These are phyloP conservation scores for Tokudaia muenninki DNA, from an alignment of 2,797 vertebrate genomes.

Conservation along the genomic window DNA sequence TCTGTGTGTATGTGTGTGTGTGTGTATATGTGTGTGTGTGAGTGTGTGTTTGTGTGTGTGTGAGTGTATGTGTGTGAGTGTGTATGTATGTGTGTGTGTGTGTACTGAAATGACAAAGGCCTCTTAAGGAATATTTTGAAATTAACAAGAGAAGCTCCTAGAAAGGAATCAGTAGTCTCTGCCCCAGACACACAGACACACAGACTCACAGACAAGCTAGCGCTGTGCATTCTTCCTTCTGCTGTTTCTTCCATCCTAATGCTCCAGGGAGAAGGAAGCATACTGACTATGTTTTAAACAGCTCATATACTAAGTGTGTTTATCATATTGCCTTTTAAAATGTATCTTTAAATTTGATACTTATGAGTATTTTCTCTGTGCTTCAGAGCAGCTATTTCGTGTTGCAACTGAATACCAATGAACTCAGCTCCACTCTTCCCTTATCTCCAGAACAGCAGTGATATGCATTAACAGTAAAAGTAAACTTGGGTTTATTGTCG, in stretches of 20 bases:
- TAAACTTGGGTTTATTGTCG: background rate
- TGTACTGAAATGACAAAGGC: background rate
- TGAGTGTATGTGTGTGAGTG: too few species aligned
- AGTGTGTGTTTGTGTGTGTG: too few species aligned
- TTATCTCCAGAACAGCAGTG: background rate
- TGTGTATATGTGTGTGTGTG: too few species aligned
- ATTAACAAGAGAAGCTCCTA: background rate
- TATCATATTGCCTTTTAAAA: constrained; percentile 12
- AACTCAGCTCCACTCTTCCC: background rate
- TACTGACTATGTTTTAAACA: background rate
- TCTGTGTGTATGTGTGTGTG: too few species aligned
- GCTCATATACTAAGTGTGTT: background rate
- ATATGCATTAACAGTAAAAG: background rate
- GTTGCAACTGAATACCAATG: background rate
- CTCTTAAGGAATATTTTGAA: background rate
- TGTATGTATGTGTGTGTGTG: too few species aligned
- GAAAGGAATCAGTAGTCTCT: background rate
- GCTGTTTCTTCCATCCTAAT: background rate
- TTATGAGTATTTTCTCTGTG: background rate
- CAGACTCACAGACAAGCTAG: background rate
- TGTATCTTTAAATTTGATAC: constrained; percentile 10
- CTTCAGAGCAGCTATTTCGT: background rate
- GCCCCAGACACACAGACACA: background rate
- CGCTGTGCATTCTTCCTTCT: background rate
- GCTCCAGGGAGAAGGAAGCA: background rate